These are phyloP conservation scores for Thalpophila matura DNA, from an alignment of 2,888 invertebrate species.

Conservation along the genomic window DNA sequence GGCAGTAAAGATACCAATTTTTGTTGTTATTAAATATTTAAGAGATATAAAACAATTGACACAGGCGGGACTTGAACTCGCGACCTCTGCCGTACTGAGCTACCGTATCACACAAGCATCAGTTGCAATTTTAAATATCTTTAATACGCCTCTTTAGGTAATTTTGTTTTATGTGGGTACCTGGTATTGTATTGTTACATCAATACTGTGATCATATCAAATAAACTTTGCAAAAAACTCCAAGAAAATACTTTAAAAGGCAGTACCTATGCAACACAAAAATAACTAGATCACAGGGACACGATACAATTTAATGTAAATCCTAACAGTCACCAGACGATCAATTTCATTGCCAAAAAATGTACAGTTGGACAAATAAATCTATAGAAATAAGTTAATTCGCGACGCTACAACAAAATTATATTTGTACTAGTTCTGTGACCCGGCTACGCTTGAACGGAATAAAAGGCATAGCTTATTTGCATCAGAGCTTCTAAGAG, in stretches of 20 bases:
- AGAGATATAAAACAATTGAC: too few species aligned
- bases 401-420: slow-evolving; percentile 71
- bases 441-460: slow-evolving; percentile 86
- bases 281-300: slow-evolving; percentile 6
- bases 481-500: slow-evolving; percentile 72
- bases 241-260: background rate
- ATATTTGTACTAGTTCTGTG: slow-evolving; percentile 87
- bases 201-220: background rate
- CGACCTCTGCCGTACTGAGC: too few species aligned
- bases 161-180: background rate
- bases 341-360: slow-evolving; percentile 43
- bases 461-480: slow-evolving; percentile 82
- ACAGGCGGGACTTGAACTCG: too few species aligned
- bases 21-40: too few species aligned
- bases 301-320: slow-evolving; percentile 23
- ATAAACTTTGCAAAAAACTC: background rate
- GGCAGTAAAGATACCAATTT: background rate
- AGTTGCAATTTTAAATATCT: too few species aligned
- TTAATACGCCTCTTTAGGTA: too few species aligned
- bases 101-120: too few species aligned
- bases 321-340: slow-evolving; percentile 31
- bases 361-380: slow-evolving; percentile 57
- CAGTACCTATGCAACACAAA: background rate
- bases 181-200: background rate
- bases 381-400: slow-evolving; percentile 66